Percentiles rank a stretch among this genome's conserved stretches.
Evolutionary conservation across 2,797 vertebrate species (phyloP).

Genomic region (Gobio occitaniae): DNA sequence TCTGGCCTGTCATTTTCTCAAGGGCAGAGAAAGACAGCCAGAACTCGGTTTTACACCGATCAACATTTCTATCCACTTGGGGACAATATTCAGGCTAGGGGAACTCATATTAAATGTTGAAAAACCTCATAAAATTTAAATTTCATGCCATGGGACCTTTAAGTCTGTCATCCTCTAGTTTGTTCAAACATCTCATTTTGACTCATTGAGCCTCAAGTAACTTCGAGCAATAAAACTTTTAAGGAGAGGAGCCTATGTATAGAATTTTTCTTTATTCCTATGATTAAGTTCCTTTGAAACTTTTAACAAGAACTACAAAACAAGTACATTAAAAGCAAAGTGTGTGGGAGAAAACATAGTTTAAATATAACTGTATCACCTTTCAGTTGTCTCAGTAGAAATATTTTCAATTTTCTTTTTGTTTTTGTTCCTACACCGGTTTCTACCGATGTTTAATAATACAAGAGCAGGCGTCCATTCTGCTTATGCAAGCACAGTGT

Average conservation of each 20-base stretch:
- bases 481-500: slow-evolving; percentile 70
- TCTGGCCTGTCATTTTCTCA: too few relatives aligned
- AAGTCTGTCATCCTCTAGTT: background rate
- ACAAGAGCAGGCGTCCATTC: slow-evolving; percentile 66
- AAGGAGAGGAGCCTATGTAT: too few relatives aligned
- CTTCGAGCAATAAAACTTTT: too few relatives aligned
- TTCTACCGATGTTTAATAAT: slow-evolving; percentile 72
- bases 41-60: too few relatives aligned
- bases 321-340: background rate
- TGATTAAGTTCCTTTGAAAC: background rate
- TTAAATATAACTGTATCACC: slow-evolving; percentile 18
- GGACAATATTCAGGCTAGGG: too few relatives aligned
- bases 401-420: background rate
- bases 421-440: slow-evolving; percentile 32
- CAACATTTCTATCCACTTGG: too few relatives aligned
- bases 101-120: too few relatives aligned
- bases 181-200: background rate
- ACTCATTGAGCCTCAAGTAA: background rate
- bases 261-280: background rate
- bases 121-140: too few relatives aligned
- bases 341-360: background rate
- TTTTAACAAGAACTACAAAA: background rate
- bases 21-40: too few relatives aligned
- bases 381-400: background rate
- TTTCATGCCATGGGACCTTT: too few relatives aligned